These are phyloP conservation scores for Henricia sp. DNA, from an alignment of 53 echinoderm and acorn worm genomes.

Conservation along the genomic window DNA sequence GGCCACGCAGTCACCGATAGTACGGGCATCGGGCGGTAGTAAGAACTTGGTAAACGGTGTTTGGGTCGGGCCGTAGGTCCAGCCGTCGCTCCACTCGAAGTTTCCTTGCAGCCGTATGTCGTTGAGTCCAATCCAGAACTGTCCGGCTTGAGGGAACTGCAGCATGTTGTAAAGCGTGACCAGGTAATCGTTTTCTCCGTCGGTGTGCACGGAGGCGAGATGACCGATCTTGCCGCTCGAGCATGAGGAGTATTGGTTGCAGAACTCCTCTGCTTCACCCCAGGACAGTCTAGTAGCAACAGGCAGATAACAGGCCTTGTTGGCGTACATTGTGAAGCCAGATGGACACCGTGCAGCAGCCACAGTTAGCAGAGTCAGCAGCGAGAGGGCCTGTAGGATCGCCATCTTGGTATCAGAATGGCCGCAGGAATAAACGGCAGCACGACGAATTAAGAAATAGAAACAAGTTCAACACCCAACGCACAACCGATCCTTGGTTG, in stretches of 20 bases:
- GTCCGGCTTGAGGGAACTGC: background rate
- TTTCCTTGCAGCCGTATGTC: background rate
- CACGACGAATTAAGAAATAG: background rate
- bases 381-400: conserved; percentile 39
- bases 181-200: conserved; percentile 45
- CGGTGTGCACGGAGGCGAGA: conserved; percentile 48
- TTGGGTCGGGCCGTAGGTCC: conserved; percentile 8
- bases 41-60: background rate
- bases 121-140: conserved; percentile 45
- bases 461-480: background rate
- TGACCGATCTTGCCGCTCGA: conserved; percentile 61
- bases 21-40: background rate
- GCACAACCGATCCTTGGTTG: conserved; percentile 24
- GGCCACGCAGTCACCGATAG: conserved; percentile 8
- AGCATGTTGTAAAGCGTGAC: conserved; percentile 22
- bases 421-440: background rate
- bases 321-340: conserved; percentile 56
- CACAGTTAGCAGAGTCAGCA: conserved; percentile 42
- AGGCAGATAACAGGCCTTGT: conserved; percentile 58
- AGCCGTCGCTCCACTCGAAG: conserved; percentile 51
- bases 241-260: conserved; percentile 65
- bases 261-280: conserved; percentile 55
- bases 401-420: conserved; percentile 26
- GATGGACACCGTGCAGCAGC: conserved; percentile 59
- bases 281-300: conserved; percentile 49